Conservation (phyloP, 2,797 vertebrate species). For the Ptychadena robeensis region DNA sequence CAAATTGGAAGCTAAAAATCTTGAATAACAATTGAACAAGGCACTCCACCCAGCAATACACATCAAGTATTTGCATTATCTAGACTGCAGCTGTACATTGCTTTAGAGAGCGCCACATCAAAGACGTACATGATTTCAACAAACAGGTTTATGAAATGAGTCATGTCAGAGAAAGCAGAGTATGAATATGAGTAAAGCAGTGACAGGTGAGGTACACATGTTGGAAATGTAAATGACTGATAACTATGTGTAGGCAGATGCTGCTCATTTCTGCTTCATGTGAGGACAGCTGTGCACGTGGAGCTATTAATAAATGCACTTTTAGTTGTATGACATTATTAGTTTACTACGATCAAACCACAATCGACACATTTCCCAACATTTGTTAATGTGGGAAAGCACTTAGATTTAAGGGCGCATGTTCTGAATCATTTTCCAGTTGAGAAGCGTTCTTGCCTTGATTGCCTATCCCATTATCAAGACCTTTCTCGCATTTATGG, state of each 20-base stretch:
- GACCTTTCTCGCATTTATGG: too few relatives aligned
- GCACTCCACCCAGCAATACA: background rate
- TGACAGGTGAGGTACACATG: conserved; percentile 8
- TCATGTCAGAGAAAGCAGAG: conserved; percentile 2
- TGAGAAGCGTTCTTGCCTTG: too few relatives aligned
- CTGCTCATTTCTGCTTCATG: background rate
- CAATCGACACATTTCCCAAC: too few relatives aligned
- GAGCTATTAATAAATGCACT: too few relatives aligned
- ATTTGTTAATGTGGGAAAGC: too few relatives aligned
- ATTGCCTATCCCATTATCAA: too few relatives aligned
- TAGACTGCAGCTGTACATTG: background rate
- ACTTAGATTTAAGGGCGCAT: too few relatives aligned
- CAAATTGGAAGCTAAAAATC: background rate
- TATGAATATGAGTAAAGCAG: background rate
- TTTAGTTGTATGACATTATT: background rate
- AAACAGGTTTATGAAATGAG: conserved; percentile 5
- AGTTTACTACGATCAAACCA: too few relatives aligned
- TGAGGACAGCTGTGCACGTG: background rate
- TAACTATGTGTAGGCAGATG: background rate
- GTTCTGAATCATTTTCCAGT: too few relatives aligned
- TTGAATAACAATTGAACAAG: background rate
- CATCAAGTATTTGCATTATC: background rate
- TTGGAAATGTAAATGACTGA: background rate
- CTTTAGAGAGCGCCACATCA: background rate
- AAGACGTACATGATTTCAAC: background rate